A percentile compares a stretch with the other conserved stretches of the same genome.
Evolutionary conservation across 2,113 vertebrate species (phyloP).

Genomic region (Murina feae): DNA sequence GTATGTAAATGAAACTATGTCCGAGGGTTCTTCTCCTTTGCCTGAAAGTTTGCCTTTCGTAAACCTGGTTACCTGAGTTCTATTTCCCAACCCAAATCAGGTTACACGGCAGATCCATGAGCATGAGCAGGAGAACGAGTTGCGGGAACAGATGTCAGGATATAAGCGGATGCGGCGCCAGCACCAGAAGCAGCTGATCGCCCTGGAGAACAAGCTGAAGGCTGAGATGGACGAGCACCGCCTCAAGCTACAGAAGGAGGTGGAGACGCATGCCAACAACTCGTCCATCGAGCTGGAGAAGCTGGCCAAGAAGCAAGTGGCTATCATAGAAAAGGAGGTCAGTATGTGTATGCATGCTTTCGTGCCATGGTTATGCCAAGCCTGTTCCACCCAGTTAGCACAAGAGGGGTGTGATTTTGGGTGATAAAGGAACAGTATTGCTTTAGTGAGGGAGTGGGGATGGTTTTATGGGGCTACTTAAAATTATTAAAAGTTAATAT

Average conservation of each 20-base stretch:
- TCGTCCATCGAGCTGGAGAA: slow-evolving; percentile 99
- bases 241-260: slow-evolving; percentile 99
- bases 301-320: slow-evolving; percentile 96
- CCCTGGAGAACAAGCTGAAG: slow-evolving; percentile 99
- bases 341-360: neutral
- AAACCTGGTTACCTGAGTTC: slow-evolving; percentile 13
- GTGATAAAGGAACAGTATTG: neutral
- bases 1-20: neutral
- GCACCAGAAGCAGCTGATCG: slow-evolving; percentile 99
- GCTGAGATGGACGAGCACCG: slow-evolving; percentile 99
- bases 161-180: slow-evolving; percentile 99
- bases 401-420: neutral
- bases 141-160: slow-evolving; percentile 99
- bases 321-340: slow-evolving; percentile 97
- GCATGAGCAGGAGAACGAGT: slow-evolving; percentile 99
- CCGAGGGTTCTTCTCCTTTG: neutral
- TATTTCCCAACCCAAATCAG: slow-evolving; percentile 74
- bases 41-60: neutral
- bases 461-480: neutral
- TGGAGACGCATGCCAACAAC: slow-evolving; percentile 99
- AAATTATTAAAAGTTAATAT: neutral
- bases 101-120: slow-evolving; percentile 99
- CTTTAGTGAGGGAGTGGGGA: neutral
- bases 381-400: neutral
- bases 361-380: neutral